Percentiles rank a stretch among this genome's conserved stretches.
Evolutionary conservation across 1,140 invertebrate genomes (phyloP).

Genomic region (Rhyzopertha dominica): DNA sequence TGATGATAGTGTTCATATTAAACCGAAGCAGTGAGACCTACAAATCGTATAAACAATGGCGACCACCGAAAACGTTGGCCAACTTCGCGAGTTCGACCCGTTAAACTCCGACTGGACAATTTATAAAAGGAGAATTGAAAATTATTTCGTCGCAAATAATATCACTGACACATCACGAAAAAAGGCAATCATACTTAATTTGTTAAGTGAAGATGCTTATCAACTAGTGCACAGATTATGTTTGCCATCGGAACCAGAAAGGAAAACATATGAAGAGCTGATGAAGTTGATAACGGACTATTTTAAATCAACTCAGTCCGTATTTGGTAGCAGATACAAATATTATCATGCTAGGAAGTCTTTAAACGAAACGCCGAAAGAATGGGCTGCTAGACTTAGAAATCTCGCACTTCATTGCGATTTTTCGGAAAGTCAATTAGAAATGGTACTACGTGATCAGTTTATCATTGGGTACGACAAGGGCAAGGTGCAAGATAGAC

Average conservation of each 20-base stretch:
- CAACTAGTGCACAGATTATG: constrained; percentile 15
- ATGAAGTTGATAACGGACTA: constrained; percentile 6
- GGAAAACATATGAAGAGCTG: constrained; percentile 13
- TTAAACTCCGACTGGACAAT: constrained; percentile 14
- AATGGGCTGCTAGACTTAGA: constrained; percentile 15
- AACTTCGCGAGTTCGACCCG: constrained; percentile 13
- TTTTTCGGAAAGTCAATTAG: constrained; percentile 4
- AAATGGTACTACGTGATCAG: constrained; percentile 3
- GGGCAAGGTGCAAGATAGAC: neutral
- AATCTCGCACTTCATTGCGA: constrained; percentile 9
- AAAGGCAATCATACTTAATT: constrained; percentile 10
- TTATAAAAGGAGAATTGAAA: constrained; percentile 12
- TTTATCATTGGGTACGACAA: constrained; percentile 9
- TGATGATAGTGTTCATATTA: too few relatives aligned
- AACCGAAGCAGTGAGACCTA: too few relatives aligned
- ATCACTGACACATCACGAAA: constrained; percentile 4
- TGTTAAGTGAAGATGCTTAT: constrained; percentile 14
- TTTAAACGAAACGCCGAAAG: constrained; percentile 5
- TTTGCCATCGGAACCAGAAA: constrained; percentile 15
- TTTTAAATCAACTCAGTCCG: constrained; percentile 9
- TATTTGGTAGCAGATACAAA: constrained; percentile 14
- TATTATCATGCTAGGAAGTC: constrained; percentile 13
- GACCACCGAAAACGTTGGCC: too few relatives aligned
- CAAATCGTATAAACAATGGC: too few relatives aligned
- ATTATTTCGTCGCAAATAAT: constrained; percentile 14